phyloP scores from a whole-genome alignment of 2,888 invertebrate genomes.

The Gasteruption jaculator region DNA sequence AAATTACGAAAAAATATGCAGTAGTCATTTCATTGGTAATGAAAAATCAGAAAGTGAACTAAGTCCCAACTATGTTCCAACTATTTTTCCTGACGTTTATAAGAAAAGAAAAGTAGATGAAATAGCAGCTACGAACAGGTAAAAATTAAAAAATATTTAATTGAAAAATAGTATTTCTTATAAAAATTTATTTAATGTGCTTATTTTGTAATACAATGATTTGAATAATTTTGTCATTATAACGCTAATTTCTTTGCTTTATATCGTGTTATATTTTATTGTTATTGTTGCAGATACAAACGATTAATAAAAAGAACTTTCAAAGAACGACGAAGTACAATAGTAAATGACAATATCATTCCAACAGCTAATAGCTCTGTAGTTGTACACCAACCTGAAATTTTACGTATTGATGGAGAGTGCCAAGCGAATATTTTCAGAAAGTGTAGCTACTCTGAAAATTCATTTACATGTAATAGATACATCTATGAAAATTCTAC shows the following conservation, averaged over 20 bases:
- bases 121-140: constrained; percentile 4
- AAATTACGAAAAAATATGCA: constrained; percentile 13
- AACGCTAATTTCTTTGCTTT: too few relatives aligned
- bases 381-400: too few relatives aligned
- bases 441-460: neutral
- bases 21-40: constrained; percentile 13
- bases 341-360: too few relatives aligned
- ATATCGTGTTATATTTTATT: too few relatives aligned
- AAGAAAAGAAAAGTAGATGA: constrained; percentile 12
- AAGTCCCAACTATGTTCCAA: constrained; percentile 13
- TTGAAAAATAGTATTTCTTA: constrained; percentile 10
- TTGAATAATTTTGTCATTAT: too few relatives aligned
- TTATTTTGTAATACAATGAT: too few relatives aligned
- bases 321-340: neutral
- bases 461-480: constrained; percentile 17
- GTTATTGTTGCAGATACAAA: too few relatives aligned
- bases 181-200: constrained; percentile 13
- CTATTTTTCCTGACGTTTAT: constrained; percentile 12
- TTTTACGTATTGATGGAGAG: neutral
- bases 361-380: too few relatives aligned
- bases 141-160: constrained; percentile 17
- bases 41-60: constrained; percentile 8
- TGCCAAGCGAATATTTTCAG: constrained; percentile 8
- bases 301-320: too few relatives aligned
- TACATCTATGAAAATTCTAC: constrained; percentile 15